Base-by-base conservation (phyloP, 2,113 vertebrate species). In the Ammodramus savannarum region DNA sequence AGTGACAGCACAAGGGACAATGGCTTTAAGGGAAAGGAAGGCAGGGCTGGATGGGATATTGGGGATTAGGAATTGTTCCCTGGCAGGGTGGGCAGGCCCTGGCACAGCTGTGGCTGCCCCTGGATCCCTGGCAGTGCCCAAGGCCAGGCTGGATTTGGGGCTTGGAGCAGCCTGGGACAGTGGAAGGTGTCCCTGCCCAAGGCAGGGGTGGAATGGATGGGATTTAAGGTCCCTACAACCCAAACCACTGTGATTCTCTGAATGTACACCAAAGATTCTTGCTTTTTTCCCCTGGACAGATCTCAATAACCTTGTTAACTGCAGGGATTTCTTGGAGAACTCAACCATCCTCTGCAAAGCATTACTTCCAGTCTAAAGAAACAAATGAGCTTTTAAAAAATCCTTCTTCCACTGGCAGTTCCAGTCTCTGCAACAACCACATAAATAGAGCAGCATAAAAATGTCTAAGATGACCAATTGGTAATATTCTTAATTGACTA, bases 21-120 rank as follows among this genome's bases (percentile, higher is more conserved):
- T 8, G 18, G 52, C 52, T 38, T 39, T 29, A 17, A 52, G 19
- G 52, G 21, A 23, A n/a, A 29, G 10, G 13, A 46, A 13, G 32
- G 7, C 15, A 29, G 43, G 12, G 26, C 0, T n/a, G 0, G 36
- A 5, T 51, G 43, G 8, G 32, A 52, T 51, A 3, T 25, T 74
- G 46, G 52, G 69, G 1, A 55, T 55, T 6, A 67, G 68, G 23
- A 82, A 82, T 34, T 65, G 36, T 25, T 38, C 59, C 51, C 27
- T n/a, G 52, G 4, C 0, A 81, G 59, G 59, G 51, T 23, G 36
- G 32, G 26, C 9, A 88, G 54, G 59, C 39, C 38, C 73, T 62
- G 84, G 59, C 36, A 27, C 51, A 80, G 58, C 85, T 58, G 85
- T 1, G 67, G 76, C 85, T 80, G 67, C 51, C 67, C 76, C 67